Percentiles rank a stretch among this genome's conserved stretches.
Conservation (phyloP, 2,113 vertebrate species). For the Corythornis vintsioides region DNA sequence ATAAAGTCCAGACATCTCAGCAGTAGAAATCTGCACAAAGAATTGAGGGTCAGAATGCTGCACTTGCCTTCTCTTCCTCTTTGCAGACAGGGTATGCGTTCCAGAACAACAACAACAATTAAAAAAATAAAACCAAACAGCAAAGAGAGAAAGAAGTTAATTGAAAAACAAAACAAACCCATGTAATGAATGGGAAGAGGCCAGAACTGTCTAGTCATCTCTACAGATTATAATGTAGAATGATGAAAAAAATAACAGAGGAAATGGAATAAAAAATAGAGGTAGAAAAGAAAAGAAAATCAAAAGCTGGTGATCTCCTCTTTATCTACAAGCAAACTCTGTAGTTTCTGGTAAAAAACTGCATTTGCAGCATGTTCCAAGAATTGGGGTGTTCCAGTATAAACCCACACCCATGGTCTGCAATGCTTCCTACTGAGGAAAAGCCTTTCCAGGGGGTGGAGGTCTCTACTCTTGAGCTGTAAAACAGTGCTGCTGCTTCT, state of each 20-base stretch:
- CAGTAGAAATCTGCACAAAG: background rate
- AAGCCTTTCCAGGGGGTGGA: background rate
- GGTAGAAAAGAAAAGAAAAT: background rate
- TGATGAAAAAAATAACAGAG: background rate
- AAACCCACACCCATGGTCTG: background rate
- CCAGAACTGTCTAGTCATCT: background rate
- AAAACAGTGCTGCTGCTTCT: background rate
- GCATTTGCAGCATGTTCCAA: background rate
- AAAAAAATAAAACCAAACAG: background rate
- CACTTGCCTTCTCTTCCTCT: background rate
- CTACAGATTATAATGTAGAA: background rate
- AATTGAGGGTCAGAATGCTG: background rate
- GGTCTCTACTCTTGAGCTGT: background rate
- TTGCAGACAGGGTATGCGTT: background rate
- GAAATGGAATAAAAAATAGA: background rate
- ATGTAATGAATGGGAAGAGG: background rate
- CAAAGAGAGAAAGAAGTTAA: background rate
- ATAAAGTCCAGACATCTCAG: background rate
- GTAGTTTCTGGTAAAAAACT: background rate
- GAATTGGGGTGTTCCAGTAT: background rate
- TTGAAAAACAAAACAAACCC: background rate
- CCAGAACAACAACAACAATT: background rate
- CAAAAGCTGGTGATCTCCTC: background rate
- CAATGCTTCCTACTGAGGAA: background rate
- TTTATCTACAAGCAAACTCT: background rate